Conservation (phyloP, 1,140 invertebrate genomes). For the Caerostris darwini region DNA sequence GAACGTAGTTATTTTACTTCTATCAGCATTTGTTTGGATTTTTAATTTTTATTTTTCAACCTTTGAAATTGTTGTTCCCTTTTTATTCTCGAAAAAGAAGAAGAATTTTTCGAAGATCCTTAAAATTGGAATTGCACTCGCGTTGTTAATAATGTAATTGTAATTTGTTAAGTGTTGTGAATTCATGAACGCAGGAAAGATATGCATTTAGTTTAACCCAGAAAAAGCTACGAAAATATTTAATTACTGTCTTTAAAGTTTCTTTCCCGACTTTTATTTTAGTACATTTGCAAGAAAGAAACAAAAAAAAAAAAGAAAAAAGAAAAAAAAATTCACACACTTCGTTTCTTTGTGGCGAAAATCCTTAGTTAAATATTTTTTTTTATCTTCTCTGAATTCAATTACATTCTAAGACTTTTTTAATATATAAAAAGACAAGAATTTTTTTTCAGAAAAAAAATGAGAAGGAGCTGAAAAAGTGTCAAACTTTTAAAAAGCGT, state of each 20-base stretch:
- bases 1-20: constrained; percentile 64
- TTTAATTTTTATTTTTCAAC: neutral
- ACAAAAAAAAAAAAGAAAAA: too few species aligned
- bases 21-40: constrained; percentile 33
- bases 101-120: constrained; percentile 58
- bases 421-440: neutral
- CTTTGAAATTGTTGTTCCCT: neutral
- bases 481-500: neutral
- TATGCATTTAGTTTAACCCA: neutral
- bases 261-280: too few species aligned
- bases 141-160: constrained; percentile 9
- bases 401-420: neutral
- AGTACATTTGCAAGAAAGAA: too few species aligned
- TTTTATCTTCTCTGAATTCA: neutral
- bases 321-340: too few species aligned
- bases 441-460: neutral
- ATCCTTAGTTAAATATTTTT: too few species aligned
- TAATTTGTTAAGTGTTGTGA: neutral
- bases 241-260: neutral
- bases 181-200: neutral
- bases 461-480: too few species aligned
- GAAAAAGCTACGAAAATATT: neutral
- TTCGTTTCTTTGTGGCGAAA: too few species aligned
- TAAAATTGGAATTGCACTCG: constrained; percentile 61
- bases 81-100: constrained; percentile 11